Base-by-base conservation (phyloP, 2,113 vertebrate species). In the Nothoprocta perdicaria region DNA sequence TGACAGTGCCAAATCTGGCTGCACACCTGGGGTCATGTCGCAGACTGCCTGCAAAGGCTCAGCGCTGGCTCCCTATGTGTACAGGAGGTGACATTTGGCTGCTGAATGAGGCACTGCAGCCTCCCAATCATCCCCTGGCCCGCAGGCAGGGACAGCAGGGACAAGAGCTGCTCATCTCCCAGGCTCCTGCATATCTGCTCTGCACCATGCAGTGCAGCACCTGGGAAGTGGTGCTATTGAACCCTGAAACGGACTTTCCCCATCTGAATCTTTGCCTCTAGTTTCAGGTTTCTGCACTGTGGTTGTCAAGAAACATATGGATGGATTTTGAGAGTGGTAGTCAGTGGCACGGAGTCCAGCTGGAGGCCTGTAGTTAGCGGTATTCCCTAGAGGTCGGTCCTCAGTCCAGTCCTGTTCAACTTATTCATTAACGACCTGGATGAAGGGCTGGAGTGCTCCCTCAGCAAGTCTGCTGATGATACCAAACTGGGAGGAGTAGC, bases 151-250 rank as follows among this genome's bases (percentile, higher is more conserved):
- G 23, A 52, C 3, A 63, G 33, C 1, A 1, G 1, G 48, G 14
- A 8, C 6, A 40, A 24, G 26, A 40, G 1, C 4, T 0, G 1
- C 8, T 15, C 27, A 5, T 40, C 19, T 41, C 15, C 3, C 19
- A 33, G 22, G 21, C 52, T 33, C 0, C 1, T 16, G 15, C 16
- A 15, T 29, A 68, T 18, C 66, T 12, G 14, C 1, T 0, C 5
- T 6, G 2, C 29, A 31, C n/a, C 17, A 8, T 4, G 21, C 14
- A 1, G 1, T 6, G 14, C 8, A n/a, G 35, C 12, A 10, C 27
- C 43, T 31, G 45, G 14, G 31, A 66, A 22, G 2, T 12, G 41
- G 27, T 18, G 14, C 23, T 35, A 17, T 10, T 35, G 24, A 45
- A 14, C 57, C 21, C 15, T 31, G 29, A 68, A n/a, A 24, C 10